Evolutionary conservation across 2,113 vertebrate genomes (phyloP).

Genomic region (Chauna torquata): DNA sequence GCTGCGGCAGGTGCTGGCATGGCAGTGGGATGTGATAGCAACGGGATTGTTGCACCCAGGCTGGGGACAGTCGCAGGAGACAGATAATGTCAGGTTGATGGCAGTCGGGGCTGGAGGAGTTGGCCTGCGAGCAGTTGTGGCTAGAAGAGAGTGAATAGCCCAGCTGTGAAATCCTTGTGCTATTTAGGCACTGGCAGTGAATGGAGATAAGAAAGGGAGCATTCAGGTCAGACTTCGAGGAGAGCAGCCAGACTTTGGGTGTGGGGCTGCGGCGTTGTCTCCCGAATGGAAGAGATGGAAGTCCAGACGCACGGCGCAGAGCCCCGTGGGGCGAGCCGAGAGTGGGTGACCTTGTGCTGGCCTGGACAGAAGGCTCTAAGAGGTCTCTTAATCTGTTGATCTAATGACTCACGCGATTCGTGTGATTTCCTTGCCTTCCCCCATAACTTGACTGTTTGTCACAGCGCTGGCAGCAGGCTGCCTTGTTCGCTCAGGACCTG

Average conservation of each 20-base stretch:
- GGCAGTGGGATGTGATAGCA: neutral
- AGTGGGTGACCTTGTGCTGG: neutral
- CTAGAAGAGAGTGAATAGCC: neutral
- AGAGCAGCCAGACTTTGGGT: neutral
- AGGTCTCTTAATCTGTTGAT: conserved; percentile 19
- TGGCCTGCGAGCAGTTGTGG: neutral
- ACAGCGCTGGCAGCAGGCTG: neutral
- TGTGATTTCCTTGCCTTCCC: neutral
- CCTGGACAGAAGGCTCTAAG: conserved; percentile 3
- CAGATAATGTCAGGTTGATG: neutral
- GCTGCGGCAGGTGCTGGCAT: neutral
- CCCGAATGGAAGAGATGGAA: neutral
- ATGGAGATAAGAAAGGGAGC: neutral
- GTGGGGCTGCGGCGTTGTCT: neutral
- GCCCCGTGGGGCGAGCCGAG: neutral
- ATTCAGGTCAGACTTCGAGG: neutral
- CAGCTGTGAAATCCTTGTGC: neutral
- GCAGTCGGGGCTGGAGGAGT: neutral
- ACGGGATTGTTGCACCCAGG: neutral
- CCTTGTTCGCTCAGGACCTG: neutral
- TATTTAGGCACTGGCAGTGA: neutral
- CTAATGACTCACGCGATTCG: conserved; percentile 25
- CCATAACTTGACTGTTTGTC: neutral
- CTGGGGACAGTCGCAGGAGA: neutral
- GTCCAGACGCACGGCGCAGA: neutral